A percentile compares a stretch with the other conserved stretches of the same genome.
These are phyloP conservation scores for Phlogophora meticulosa DNA, from an alignment of 2,888 invertebrate species.

Conservation along the genomic window DNA sequence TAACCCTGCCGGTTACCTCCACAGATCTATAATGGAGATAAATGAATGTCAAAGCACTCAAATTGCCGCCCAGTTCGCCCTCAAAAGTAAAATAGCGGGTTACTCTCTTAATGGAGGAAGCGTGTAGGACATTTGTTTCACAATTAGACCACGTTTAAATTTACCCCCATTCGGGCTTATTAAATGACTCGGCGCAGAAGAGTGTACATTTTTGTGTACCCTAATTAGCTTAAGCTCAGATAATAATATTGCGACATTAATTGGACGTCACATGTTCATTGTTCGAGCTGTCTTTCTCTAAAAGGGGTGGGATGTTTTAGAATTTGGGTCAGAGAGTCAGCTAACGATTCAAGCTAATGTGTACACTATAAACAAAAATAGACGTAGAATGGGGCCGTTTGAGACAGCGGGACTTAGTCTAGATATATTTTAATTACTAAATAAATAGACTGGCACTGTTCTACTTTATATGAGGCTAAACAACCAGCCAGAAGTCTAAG, in stretches of 20 bases:
- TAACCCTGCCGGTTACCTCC: constrained; percentile 71
- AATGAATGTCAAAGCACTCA: constrained; percentile 89
- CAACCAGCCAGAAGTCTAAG: background rate
- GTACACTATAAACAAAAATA: constrained; percentile 22
- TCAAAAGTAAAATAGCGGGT: constrained; percentile 85
- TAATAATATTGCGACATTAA: constrained; percentile 39
- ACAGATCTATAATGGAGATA: constrained; percentile 88
- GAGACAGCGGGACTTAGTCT: background rate
- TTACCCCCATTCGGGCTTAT: constrained; percentile 67
- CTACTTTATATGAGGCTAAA: background rate
- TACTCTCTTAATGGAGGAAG: constrained; percentile 87
- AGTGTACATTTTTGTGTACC: constrained; percentile 54
- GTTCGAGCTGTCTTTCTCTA: constrained; percentile 19
- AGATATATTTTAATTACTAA: constrained; percentile 15
- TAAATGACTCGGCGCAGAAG: constrained; percentile 54
- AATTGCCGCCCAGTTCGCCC: constrained; percentile 75
- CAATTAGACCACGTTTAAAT: constrained; percentile 84
- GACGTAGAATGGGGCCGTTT: constrained; percentile 20
- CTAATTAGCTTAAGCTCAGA: constrained; percentile 45
- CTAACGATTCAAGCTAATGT: constrained; percentile 26
- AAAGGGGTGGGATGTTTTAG: constrained; percentile 17
- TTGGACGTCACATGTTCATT: constrained; percentile 43
- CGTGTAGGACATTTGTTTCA: constrained; percentile 87
- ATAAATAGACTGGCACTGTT: background rate
- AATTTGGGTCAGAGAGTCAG: constrained; percentile 42